Base-by-base conservation (phyloP, 2,797 vertebrate species). In the Enteromius anoplus region DNA sequence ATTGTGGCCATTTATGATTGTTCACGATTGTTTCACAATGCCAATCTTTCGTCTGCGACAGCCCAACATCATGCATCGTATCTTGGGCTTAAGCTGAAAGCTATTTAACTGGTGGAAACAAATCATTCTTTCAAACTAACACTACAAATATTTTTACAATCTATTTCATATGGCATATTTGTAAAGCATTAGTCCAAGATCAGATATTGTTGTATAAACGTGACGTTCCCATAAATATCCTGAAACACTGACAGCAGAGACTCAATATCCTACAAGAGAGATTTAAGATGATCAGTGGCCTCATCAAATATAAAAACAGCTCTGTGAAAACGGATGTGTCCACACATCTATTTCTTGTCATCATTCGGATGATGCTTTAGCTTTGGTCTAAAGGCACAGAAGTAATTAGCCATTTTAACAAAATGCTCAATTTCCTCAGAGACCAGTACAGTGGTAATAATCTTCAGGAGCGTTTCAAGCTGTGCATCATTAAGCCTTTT, bases 371-470 rank as follows among this genome's bases (percentile, higher is more conserved):
- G 2, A 82, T 68, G 51, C 17, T 47, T 60, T 42, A 62, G 32
- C 19, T 62, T 72, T 42, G 12, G 5, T 76, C 29, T 45, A 42
- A 77, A 81, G 5, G 45, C 64, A 65, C 32, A 1, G 17, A 72
- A 14, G 23, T 64, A 78, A 60, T 75, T 62, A 47, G 53, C 73
- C 68, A 42, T 78, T 82, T 49, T 68, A 58, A 23, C 34, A 21
- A 49, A n/a, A 72, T 45, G 29, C 34, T 64, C 51, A 12, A 23
- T 19, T 42, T 70, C 69, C 69, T 66, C 15, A 12, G 75, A 65
- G 64, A n/a, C 34, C 6, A 55, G 47, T 49, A 51, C 71, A 69
- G 37, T 68, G 77, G 66, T 83, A 70, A 84, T 85, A 76, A 84
- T 78, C 80, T 85, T 66, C 71, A 26, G 23, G 71, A 64, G 70